phyloP scores from a whole-genome alignment of 2,888 invertebrate genomes.

The Dendrolimus houi region DNA sequence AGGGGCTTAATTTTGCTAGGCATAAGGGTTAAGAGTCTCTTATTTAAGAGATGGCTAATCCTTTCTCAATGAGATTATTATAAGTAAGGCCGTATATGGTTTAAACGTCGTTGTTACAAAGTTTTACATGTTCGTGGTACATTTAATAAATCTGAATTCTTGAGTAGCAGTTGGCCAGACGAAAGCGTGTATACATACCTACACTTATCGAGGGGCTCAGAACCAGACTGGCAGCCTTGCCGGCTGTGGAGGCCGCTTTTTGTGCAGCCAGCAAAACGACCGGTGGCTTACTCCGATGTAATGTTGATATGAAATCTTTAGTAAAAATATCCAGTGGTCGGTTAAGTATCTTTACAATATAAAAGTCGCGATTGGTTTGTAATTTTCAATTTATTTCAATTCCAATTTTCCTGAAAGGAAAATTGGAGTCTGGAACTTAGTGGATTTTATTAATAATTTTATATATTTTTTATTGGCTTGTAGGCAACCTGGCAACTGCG shows the following conservation, averaged over 20 bases:
- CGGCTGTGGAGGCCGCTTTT: conserved; percentile 45
- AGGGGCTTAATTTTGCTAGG: too few species aligned
- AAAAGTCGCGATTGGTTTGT: neutral
- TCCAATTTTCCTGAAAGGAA: too few species aligned
- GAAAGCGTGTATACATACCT: conserved; percentile 6
- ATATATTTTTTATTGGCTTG: too few species aligned
- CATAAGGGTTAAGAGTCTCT: too few species aligned
- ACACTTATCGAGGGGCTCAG: conserved; percentile 21
- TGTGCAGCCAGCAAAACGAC: conserved; percentile 32
- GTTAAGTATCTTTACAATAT: conserved; percentile 1
- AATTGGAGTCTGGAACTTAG: too few species aligned
- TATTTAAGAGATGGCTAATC: too few species aligned
- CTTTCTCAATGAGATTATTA: too few species aligned
- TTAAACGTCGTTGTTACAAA: too few species aligned
- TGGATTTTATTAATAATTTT: too few species aligned
- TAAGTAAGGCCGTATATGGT: too few species aligned
- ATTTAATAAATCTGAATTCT: neutral
- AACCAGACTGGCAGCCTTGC: conserved; percentile 56
- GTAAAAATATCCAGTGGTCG: neutral
- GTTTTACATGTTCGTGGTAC: too few species aligned
- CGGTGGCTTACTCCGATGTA: conserved; percentile 5
- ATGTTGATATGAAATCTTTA: conserved; percentile 12
- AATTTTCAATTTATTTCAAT: neutral
- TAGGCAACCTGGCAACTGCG: too few species aligned
- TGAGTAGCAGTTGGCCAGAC: neutral